Percentiles rank a stretch among this genome's conserved stretches.
Evolutionary conservation across 2,888 invertebrate species (phyloP).

Genomic region (Rutpela maculata): DNA sequence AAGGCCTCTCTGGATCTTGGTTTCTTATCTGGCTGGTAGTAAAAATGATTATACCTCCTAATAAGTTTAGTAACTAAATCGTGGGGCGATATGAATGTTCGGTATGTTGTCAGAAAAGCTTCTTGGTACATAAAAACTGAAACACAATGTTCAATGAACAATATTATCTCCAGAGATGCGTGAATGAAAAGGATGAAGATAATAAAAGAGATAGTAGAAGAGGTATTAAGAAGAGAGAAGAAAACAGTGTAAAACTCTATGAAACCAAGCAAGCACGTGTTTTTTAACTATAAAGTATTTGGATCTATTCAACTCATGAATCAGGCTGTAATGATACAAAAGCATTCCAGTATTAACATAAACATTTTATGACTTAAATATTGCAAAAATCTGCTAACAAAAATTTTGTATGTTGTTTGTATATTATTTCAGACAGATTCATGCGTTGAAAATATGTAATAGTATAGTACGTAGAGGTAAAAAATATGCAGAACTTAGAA

Average conservation of each 20-base stretch:
- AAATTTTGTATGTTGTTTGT: no score
- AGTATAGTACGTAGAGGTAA: no score
- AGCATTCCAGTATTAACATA: no score
- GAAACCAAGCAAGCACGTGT: slow-evolving; percentile 25
- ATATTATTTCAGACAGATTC: neutral
- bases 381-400: no score
- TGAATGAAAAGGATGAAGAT: slow-evolving; percentile 29
- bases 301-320: neutral
- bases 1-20: slow-evolving; percentile 91
- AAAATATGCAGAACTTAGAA: no score
- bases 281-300: neutral
- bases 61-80: slow-evolving; percentile 91
- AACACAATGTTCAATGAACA: slow-evolving; percentile 56
- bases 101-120: slow-evolving; percentile 98
- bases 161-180: neutral
- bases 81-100: slow-evolving; percentile 93
- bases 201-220: neutral
- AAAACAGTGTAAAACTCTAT: slow-evolving; percentile 33
- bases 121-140: slow-evolving; percentile 96
- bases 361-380: no score
- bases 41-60: slow-evolving; percentile 85
- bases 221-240: neutral
- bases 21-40: slow-evolving; percentile 83
- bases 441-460: neutral
- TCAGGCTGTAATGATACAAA: neutral